Conservation (phyloP, 1,140 invertebrate species). For the Coenobita brevimanus region DNA sequence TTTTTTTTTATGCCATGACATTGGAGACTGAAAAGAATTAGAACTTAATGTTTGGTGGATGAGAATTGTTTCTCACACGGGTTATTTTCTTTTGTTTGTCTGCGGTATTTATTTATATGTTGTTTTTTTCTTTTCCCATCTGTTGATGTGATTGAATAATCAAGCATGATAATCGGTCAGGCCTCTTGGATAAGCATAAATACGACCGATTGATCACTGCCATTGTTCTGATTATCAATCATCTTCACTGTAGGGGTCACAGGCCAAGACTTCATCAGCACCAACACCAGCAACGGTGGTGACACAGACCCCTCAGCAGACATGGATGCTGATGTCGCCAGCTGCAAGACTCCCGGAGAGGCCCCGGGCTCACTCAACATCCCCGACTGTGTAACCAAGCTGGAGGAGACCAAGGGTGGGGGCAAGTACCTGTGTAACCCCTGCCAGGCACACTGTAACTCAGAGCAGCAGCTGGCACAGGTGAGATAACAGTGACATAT, state of each 20-base stretch:
- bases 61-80: too few species aligned
- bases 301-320: background rate
- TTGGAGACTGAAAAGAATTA: too few species aligned
- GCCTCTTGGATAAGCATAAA: constrained; percentile 30
- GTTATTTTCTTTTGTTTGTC: background rate
- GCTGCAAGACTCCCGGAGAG: background rate
- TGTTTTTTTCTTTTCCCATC: constrained; percentile 63
- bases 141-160: constrained; percentile 70
- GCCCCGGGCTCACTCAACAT: constrained; percentile 34
- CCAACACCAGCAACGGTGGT: constrained; percentile 5
- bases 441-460: constrained; percentile 69
- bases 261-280: constrained; percentile 43
- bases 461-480: constrained; percentile 64
- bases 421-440: constrained; percentile 68
- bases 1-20: too few species aligned
- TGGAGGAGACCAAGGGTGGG: constrained; percentile 66
- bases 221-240: constrained; percentile 68
- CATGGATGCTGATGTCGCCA: background rate
- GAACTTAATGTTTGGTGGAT: too few species aligned
- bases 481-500: constrained; percentile 11
- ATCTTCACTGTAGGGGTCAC: constrained; percentile 69
- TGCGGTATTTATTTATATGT: constrained; percentile 27
- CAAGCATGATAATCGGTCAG: constrained; percentile 69
- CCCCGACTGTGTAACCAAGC: constrained; percentile 66
- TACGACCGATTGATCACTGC: constrained; percentile 65